These are phyloP conservation scores for Aeoliscus strigatus DNA, from an alignment of 2,797 vertebrate genomes.

Conservation along the genomic window DNA sequence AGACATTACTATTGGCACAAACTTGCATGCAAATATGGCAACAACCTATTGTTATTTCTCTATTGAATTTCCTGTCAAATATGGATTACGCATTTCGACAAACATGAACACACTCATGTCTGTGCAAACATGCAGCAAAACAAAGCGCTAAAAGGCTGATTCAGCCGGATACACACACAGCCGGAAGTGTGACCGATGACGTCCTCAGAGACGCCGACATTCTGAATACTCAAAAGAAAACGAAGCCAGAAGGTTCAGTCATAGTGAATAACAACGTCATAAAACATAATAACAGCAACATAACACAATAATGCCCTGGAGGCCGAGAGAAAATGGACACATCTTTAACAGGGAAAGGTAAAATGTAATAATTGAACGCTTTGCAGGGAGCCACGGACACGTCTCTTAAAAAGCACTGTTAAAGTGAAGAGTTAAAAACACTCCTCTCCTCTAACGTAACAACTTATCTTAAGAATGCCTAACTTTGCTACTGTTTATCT, in stretches of 20 bases:
- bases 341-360: conserved; percentile 9
- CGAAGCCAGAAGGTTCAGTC: conserved; percentile 2
- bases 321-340: conserved; percentile 1
- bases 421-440: too few species aligned
- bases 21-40: conserved; percentile 65
- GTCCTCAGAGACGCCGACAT: conserved; percentile 16
- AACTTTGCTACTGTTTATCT: conserved; percentile 38
- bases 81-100: conserved; percentile 46
- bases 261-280: conserved; percentile 18
- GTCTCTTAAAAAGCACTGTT: too few species aligned
- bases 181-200: conserved; percentile 5
- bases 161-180: conserved; percentile 6
- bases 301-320: conserved; percentile 12
- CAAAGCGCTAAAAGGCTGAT: too few species aligned
- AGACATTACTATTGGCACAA: conserved; percentile 79
- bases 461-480: conserved; percentile 20
- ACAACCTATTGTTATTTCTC: conserved; percentile 19
- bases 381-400: conserved; percentile 23
- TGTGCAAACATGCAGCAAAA: conserved; percentile 34
- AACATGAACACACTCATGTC: conserved; percentile 28
- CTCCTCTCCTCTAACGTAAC: too few species aligned
- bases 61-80: conserved; percentile 38
- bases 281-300: conserved; percentile 13
- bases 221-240: conserved; percentile 11
- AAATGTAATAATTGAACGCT: too few species aligned